Conservation (phyloP, 2,797 vertebrate species). For the Lophotriccus pileatus region DNA sequence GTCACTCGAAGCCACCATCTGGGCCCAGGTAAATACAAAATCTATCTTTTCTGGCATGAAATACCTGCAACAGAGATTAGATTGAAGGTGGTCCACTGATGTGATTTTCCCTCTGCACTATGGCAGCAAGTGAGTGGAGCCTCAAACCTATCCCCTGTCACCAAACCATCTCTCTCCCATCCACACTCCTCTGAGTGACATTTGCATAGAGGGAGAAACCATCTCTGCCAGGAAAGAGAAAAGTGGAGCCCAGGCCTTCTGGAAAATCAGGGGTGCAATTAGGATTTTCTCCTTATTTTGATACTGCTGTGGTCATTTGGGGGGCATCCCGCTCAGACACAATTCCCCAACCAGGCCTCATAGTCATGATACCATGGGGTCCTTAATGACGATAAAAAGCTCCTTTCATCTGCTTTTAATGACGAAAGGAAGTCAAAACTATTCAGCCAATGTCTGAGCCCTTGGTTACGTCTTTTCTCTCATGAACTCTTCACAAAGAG, state of each 20-base stretch:
- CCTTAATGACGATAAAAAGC: background rate
- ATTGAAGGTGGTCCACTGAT: background rate
- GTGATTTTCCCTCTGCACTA: background rate
- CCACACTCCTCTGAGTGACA: background rate
- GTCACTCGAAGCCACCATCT: background rate
- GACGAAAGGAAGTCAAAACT: background rate
- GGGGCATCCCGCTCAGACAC: accelerated
- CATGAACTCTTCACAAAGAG: background rate
- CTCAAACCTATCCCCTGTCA: background rate
- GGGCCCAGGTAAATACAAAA: background rate
- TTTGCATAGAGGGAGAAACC: background rate
- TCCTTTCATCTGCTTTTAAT: background rate
- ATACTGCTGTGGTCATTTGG: accelerated
- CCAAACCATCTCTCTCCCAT: background rate
- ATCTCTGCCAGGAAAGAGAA: background rate
- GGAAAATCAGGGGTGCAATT: background rate
- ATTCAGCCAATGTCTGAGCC: background rate
- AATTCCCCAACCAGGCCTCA: background rate
- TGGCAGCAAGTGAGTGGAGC: background rate
- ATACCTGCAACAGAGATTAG: background rate
- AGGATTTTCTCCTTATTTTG: background rate
- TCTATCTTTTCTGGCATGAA: background rate
- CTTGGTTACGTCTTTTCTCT: background rate
- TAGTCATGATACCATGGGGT: background rate
- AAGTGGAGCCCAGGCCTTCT: background rate